Evolutionary conservation across 2,113 vertebrate species (phyloP), one percentile per base, ranked within the genome.

Genomic region (Gymnobelideus leadbeateri): DNA sequence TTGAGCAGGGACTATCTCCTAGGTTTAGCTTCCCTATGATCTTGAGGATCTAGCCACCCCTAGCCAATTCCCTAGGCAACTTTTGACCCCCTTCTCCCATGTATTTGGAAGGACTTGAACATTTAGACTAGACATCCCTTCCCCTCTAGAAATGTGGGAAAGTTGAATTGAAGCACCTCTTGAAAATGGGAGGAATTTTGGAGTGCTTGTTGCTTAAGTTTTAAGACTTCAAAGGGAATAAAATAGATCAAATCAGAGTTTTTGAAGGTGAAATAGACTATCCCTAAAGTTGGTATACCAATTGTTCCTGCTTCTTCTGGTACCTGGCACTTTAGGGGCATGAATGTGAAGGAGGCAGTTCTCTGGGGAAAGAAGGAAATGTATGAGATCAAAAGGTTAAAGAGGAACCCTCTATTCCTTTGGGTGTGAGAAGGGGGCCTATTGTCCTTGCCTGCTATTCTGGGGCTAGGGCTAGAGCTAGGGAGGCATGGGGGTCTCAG

Each of bases 401-500:
- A 43, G 43, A 90, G 53, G 55, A 8, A 90, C 23, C 37, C 54
- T 51, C 12, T 54, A 28, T 54, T 1, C 49, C 3, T 23, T 91
- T 92, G 51, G 91, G 77, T 31, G 91, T 46, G 91, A 47, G 54
- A 93, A 89, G 89, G 49, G 9, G 54, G 53, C 96, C 51, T 55
- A 95, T 28, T 46, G 77, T 57, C 52, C 31, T 89, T 53, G 77
- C 24, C 51, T 94, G 94, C 90, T 92, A 52, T 96, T 92, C 61
- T 91, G 84, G 94, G 25, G 0, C 91, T 95, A 52, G 50, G 51
- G 47, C 91, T 49, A 49, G 47, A 4, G 90, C 94, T 51, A 94
- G 55, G 89, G 77, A 95, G 90, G 92, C 97, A 94, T 92, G 37
- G 52, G 97, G 94, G 91, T 96, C 98, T 99, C 99, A 99, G 99